Base-by-base conservation (phyloP, 2,888 invertebrate species). In the Oscheius onirici region DNA sequence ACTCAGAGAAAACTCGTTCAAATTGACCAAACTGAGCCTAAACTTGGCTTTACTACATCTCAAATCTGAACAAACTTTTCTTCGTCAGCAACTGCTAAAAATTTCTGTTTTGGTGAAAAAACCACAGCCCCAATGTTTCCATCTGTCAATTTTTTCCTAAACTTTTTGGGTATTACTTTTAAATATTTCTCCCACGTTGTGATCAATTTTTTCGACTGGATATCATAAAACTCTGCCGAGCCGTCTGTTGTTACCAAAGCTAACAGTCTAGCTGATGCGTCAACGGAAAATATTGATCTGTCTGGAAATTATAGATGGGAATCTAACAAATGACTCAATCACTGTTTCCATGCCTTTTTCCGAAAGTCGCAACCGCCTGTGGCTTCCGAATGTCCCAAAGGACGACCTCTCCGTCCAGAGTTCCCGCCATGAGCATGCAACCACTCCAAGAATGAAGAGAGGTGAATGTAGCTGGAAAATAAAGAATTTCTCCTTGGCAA, bases 341-440 rank as follows among this genome's bases (percentile, higher is more conserved):
- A 22, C n/a, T 26, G 24, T 55, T 55, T 55, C 15, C 28, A 1
- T 13, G 10, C 17, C 63, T 41, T 20, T 60, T 63, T 26, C 63
- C 63, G 20, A 63, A 63, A n/a, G 49, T 49, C 1, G 63, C 63
- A 26, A 63, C 24, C 5, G 49, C 46, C 20, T 44, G 46, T 15
- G 63, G 63, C 20, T 49, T 63, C 15, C 63, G 20, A 28, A 63
- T 63, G 34, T 63, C 63, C 63, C 63, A 63, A 6, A 63, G 49
- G 34, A 22, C 17, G 3, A 63, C 34, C 24, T 63, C 63, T 28
- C 63, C 63, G 13, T 63, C 63, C 1, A 26, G 15, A 5, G 63
- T 46, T 13, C 63, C 63, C n/a, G 49, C 49, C 63, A 63, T 49
- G 13, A 63, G 46, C 63, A 63, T 63, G 26, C 63, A 63, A 13